Evolutionary conservation across 2,797 vertebrate genomes (phyloP).

Genomic region (Erpetoichthys calabaricus): DNA sequence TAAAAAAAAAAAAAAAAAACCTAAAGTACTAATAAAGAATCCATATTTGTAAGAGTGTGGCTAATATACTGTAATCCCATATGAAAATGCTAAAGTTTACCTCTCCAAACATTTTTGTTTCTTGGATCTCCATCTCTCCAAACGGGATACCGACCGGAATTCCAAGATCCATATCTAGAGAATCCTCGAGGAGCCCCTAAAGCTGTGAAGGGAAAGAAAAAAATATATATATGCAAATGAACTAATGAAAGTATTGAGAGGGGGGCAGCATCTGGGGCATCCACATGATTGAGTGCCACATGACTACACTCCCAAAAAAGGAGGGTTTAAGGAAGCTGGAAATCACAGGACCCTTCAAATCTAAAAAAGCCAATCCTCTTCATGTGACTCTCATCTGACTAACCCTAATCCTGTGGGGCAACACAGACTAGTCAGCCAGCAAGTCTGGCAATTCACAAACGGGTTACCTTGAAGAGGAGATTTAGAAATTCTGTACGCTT

Average conservation of each 20-base stretch:
- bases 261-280: background rate
- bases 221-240: background rate
- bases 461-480: too few relatives aligned
- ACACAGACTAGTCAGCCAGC: background rate
- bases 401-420: conserved; percentile 39
- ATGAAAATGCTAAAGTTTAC: conserved; percentile 30
- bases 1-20: too few relatives aligned
- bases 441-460: too few relatives aligned
- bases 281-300: conserved; percentile 11
- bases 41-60: too few relatives aligned
- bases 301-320: conserved; percentile 9
- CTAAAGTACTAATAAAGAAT: too few relatives aligned
- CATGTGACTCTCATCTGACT: conserved; percentile 93
- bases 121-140: conserved; percentile 59
- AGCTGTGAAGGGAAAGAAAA: background rate
- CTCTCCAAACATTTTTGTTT: conserved; percentile 68
- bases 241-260: background rate
- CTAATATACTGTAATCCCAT: too few relatives aligned
- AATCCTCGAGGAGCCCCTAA: conserved; percentile 37
- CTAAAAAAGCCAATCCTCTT: conserved; percentile 58
- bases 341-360: conserved; percentile 51
- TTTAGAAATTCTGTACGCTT: too few relatives aligned
- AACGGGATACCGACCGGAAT: conserved; percentile 60
- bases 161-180: conserved; percentile 58
- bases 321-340: conserved; percentile 31